phyloP scores from a whole-genome alignment of 2,113 vertebrate species.

The Semnornis frantzii region DNA sequence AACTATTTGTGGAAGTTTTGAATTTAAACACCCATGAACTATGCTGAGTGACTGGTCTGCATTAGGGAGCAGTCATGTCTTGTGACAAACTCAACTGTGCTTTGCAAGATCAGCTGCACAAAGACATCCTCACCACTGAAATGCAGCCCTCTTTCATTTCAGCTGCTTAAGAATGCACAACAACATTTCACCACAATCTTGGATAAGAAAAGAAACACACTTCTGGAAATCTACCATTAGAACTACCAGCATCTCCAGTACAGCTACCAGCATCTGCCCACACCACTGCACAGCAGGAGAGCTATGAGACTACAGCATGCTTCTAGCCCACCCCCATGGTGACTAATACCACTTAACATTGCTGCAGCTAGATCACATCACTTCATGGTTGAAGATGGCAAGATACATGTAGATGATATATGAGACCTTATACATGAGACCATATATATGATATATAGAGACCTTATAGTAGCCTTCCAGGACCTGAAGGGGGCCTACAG shows the following conservation, averaged over 20 bases:
- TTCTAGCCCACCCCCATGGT: background rate
- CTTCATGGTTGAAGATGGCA: background rate
- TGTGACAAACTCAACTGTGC: background rate
- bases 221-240: background rate
- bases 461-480: too few relatives aligned
- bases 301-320: rapidly evolving
- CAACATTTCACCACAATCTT: background rate
- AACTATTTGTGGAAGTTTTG: background rate
- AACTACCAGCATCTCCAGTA: background rate
- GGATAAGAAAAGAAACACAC: background rate
- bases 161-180: background rate
- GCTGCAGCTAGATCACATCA: background rate
- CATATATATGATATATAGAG: too few relatives aligned
- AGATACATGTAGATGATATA: background rate
- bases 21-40: background rate
- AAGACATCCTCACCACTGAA: background rate
- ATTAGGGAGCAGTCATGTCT: rapidly evolving
- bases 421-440: too few relatives aligned
- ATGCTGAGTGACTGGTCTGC: background rate
- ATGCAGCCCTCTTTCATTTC: background rate
- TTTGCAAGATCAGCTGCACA: background rate
- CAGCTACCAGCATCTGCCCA: background rate
- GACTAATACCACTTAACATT: background rate
- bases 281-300: background rate
- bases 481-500: too few relatives aligned